Percentiles rank a stretch among this genome's conserved stretches.
phyloP scores from a whole-genome alignment of 2,888 invertebrate species.

The Drosophila mayaguana region DNA sequence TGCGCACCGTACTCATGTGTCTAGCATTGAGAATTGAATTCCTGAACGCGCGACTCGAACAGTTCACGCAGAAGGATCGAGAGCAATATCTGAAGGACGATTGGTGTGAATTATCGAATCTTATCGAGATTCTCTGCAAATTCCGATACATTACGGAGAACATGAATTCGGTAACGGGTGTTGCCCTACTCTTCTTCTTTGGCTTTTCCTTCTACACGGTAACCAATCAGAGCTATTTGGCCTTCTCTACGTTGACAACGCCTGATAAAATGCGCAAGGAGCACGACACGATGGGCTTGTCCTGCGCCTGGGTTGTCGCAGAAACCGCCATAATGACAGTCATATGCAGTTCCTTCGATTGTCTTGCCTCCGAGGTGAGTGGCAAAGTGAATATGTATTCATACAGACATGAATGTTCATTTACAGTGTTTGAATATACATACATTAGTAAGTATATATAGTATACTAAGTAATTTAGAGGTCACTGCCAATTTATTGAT shows the following conservation, averaged over 20 bases:
- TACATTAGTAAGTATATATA: too few species aligned
- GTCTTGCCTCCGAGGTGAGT: constrained; percentile 75
- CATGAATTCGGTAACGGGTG: constrained; percentile 73
- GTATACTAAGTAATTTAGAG: too few species aligned
- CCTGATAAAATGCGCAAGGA: constrained; percentile 41
- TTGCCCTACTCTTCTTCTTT: constrained; percentile 74
- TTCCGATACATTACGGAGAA: constrained; percentile 78
- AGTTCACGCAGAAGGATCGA: constrained; percentile 50
- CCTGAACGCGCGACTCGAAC: constrained; percentile 63
- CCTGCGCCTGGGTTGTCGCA: constrained; percentile 75
- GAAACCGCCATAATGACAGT: constrained; percentile 69
- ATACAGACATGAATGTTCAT: neutral
- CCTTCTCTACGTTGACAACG: constrained; percentile 74
- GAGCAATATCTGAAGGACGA: constrained; percentile 48
- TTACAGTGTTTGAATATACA: too few species aligned
- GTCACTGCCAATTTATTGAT: neutral
- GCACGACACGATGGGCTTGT: constrained; percentile 70
- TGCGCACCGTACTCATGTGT: constrained; percentile 66
- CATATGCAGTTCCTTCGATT: constrained; percentile 76
- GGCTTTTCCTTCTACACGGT: constrained; percentile 81
- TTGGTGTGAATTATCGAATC: constrained; percentile 74
- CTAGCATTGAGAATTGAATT: constrained; percentile 67
- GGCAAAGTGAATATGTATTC: constrained; percentile 33
- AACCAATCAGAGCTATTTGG: constrained; percentile 80
- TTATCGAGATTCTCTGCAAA: constrained; percentile 80